Evolutionary conservation across 2,113 vertebrate genomes (phyloP).

Genomic region (Piprites chloris): DNA sequence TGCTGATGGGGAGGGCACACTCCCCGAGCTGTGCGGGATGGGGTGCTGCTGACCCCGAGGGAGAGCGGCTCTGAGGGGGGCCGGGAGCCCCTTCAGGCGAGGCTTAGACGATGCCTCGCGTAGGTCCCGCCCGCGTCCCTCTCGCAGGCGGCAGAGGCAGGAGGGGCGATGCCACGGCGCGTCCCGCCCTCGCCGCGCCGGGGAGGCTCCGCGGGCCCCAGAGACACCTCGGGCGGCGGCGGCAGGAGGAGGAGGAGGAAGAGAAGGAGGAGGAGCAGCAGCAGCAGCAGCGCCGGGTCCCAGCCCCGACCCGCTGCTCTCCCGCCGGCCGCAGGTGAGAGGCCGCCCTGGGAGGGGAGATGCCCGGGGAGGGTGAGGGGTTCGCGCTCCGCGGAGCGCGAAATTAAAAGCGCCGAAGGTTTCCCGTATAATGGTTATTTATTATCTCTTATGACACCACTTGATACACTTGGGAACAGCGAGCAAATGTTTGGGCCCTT

Average conservation of each 20-base stretch:
- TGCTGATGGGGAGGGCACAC: fast-evolving
- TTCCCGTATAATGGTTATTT: fast-evolving
- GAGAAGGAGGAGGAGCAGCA: fast-evolving
- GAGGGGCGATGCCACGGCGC: neutral
- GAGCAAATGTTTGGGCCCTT: fast-evolving
- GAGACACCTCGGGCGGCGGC: neutral
- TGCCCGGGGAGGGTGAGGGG: neutral
- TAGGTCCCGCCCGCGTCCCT: neutral
- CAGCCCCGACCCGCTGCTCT: neutral
- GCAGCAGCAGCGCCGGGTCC: neutral
- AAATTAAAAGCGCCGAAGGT: fast-evolving
- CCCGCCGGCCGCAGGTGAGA: constrained; percentile 3
- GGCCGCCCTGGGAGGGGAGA: neutral
- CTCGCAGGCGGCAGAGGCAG: neutral
- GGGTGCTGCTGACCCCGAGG: neutral
- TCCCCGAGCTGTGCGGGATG: neutral
- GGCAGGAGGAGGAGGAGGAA: neutral
- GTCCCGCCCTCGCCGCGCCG: neutral
- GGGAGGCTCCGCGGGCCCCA: neutral
- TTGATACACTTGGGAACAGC: neutral
- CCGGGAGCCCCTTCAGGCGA: neutral
- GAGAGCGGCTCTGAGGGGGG: no score
- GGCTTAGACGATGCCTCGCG: neutral
- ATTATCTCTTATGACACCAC: fast-evolving
- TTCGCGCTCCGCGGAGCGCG: neutral